Percentiles rank a stretch among this genome's conserved stretches.
Conservation (phyloP, 2,888 invertebrate genomes). For the Cosmia pyralina region DNA sequence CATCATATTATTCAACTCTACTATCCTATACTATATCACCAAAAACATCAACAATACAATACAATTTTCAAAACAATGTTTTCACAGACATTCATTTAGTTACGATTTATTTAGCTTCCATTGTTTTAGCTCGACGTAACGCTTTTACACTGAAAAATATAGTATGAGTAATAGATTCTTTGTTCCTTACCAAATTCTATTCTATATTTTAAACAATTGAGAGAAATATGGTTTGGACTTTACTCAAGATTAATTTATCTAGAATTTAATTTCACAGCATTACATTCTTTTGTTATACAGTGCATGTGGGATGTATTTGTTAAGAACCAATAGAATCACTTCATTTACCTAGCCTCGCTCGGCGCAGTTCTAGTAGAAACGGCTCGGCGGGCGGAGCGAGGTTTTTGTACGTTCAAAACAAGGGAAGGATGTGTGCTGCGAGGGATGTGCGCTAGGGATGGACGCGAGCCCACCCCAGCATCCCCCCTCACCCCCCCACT, state of each 20-base stretch:
- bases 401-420: too few relatives aligned
- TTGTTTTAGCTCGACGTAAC: conserved; percentile 11
- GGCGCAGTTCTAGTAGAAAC: too few relatives aligned
- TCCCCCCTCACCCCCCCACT: too few relatives aligned
- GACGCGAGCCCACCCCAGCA: too few relatives aligned
- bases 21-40: not conserved
- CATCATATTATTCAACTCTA: too few relatives aligned
- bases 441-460: too few relatives aligned
- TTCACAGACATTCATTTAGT: conserved; percentile 18
- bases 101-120: conserved; percentile 22
- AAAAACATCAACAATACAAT: not conserved
- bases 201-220: conserved; percentile 5
- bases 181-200: conserved; percentile 9
- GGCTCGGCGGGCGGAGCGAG: too few relatives aligned
- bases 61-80: conserved; percentile 4
- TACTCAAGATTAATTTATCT: conserved; percentile 9
- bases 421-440: too few relatives aligned
- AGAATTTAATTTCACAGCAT: not conserved
- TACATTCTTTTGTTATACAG: not conserved
- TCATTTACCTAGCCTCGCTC: too few relatives aligned
- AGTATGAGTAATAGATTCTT: conserved; percentile 29
- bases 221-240: conserved; percentile 12
- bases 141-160: conserved; percentile 18
- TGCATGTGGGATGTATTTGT: too few relatives aligned
- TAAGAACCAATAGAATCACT: not conserved